Conservation (phyloP, 1,140 invertebrate genomes). For the Semibalanus balanoides region DNA sequence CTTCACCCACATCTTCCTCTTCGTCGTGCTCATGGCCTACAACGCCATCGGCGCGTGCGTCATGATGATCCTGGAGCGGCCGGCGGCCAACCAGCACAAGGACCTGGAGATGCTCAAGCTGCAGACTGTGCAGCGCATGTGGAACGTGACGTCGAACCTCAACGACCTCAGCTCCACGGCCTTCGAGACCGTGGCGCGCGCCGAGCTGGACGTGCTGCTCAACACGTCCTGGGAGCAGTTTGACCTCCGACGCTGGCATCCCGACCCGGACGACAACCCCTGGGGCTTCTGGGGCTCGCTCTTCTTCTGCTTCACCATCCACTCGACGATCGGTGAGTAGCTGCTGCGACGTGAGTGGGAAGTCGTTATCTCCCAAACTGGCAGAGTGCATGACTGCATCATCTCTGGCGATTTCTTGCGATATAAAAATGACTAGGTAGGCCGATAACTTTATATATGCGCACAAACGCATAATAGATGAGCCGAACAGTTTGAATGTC, state of each 20-base stretch:
- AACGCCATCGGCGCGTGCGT: conserved; percentile 59
- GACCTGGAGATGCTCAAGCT: conserved; percentile 16
- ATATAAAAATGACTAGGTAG: too few relatives aligned
- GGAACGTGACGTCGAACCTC: background rate
- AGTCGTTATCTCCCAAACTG: too few relatives aligned
- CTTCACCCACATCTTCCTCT: conserved; percentile 76
- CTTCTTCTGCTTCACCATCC: conserved; percentile 76
- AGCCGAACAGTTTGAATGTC: too few relatives aligned
- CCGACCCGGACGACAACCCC: conserved; percentile 14
- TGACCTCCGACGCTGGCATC: conserved; percentile 26
- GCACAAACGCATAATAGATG: too few relatives aligned
- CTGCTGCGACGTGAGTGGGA: too few relatives aligned
- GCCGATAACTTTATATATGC: too few relatives aligned
- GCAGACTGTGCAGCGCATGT: conserved; percentile 11
- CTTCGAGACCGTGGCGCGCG: background rate
- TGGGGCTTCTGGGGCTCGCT: conserved; percentile 89
- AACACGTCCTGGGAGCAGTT: conserved; percentile 40
- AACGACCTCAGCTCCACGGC: background rate
- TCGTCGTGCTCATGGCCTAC: conserved; percentile 56
- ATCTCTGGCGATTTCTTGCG: too few relatives aligned
- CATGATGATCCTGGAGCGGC: conserved; percentile 51
- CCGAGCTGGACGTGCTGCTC: conserved; percentile 19
- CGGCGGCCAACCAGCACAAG: conserved; percentile 15
- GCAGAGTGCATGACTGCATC: too few relatives aligned
- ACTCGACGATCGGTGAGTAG: conserved; percentile 83